phyloP scores from a whole-genome alignment of 1,140 invertebrate species.

The Coboldia fuscipes region DNA sequence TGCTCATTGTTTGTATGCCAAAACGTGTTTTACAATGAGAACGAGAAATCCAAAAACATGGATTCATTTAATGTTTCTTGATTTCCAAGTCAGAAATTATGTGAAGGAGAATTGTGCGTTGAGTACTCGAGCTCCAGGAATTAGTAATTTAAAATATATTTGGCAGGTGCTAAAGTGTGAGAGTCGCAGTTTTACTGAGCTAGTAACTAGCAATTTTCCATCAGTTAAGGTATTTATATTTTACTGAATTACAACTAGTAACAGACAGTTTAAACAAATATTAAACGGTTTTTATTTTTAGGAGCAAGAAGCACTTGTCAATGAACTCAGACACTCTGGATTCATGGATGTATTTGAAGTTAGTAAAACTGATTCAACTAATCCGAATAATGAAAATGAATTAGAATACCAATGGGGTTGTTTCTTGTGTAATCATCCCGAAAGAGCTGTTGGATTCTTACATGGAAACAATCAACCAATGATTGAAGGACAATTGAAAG shows the following conservation, averaged over 20 bases:
- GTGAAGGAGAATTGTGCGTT: constrained; percentile 53
- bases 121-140: constrained; percentile 61
- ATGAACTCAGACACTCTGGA: constrained; percentile 64
- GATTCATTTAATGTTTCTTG: constrained; percentile 91
- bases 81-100: constrained; percentile 43
- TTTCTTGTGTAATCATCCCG: constrained; percentile 62
- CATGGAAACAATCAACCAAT: constrained; percentile 49
- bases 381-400: constrained; percentile 22
- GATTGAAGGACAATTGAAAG: constrained; percentile 80
- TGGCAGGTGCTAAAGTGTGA: constrained; percentile 85
- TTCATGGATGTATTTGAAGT: constrained; percentile 87
- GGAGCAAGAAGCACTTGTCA: constrained; percentile 67
- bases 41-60: constrained; percentile 71
- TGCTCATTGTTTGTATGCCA: constrained; percentile 74
- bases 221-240: constrained; percentile 40
- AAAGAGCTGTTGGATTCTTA: constrained; percentile 60
- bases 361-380: constrained; percentile 21
- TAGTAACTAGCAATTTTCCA: constrained; percentile 84
- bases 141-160: constrained; percentile 68
- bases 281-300: constrained; percentile 14
- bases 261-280: background rate
- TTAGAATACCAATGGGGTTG: constrained; percentile 22
- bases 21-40: constrained; percentile 64
- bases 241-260: background rate
- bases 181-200: constrained; percentile 69